A percentile compares a stretch with the other conserved stretches of the same genome.
phyloP scores from a whole-genome alignment of 2,797 vertebrate genomes.

The Glossophaga mutica region DNA sequence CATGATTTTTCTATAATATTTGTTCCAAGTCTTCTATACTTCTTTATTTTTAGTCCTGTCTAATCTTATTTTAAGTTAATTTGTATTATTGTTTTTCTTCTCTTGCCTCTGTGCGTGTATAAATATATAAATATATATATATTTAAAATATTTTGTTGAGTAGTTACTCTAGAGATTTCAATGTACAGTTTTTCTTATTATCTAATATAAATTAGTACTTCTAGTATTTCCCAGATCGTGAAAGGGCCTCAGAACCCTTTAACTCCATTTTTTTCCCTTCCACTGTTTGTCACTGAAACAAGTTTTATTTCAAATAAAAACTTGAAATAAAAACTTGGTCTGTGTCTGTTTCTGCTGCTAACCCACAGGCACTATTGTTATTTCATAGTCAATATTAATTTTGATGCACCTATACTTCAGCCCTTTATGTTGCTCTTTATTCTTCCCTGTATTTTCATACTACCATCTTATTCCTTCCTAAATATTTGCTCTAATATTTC shows the following conservation, averaged over 20 bases:
- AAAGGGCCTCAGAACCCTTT: neutral
- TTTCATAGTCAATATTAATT: neutral
- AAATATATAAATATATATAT: too few relatives aligned
- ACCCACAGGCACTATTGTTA: neutral
- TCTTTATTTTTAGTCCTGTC: neutral
- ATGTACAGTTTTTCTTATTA: neutral
- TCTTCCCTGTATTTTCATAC: neutral
- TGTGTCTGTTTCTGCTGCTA: neutral
- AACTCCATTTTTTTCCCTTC: neutral
- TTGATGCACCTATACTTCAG: neutral
- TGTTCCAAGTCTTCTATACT: neutral
- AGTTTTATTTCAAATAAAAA: too few relatives aligned
- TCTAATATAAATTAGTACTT: neutral
- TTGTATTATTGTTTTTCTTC: neutral
- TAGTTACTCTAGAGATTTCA: neutral
- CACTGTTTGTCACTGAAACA: neutral
- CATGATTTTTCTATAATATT: neutral
- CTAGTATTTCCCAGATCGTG: neutral
- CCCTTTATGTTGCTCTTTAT: neutral
- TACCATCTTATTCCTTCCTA: neutral
- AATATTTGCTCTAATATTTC: neutral
- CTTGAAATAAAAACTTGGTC: neutral
- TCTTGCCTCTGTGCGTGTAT: neutral
- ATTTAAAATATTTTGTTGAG: neutral
- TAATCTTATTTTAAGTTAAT: neutral